Evolutionary conservation across 2,888 invertebrate genomes (phyloP).

Genomic region (Perizoma flavofasciatum): DNA sequence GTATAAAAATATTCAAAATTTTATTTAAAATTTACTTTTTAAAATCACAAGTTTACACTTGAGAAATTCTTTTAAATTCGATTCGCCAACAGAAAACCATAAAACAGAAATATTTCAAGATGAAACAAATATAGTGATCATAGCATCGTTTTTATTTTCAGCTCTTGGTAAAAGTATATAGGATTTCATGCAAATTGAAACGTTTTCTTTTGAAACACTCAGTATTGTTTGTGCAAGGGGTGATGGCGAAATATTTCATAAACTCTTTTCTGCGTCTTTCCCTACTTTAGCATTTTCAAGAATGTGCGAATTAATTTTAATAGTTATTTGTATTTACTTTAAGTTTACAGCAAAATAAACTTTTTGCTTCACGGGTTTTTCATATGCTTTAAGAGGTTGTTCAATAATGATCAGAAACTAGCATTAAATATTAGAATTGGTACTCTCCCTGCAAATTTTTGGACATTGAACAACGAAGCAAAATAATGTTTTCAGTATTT

Average conservation of each 20-base stretch:
- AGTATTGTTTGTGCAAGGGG: conserved; percentile 53
- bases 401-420: no score
- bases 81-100: no score
- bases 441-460: no score
- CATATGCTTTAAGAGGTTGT: neutral
- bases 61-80: no score
- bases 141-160: conserved; percentile 38
- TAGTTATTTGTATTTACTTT: no score
- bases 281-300: conserved; percentile 5
- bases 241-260: conserved; percentile 47
- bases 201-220: conserved; percentile 51
- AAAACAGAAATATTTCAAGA: neutral
- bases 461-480: no score
- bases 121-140: conserved; percentile 24
- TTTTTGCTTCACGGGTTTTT: neutral
- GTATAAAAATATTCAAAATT: no score
- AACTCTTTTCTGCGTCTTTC: conserved; percentile 43
- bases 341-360: no score
- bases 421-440: no score
- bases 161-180: conserved; percentile 44
- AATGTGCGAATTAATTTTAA: neutral
- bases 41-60: no score
- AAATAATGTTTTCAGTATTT: no score
- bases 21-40: no score
- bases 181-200: conserved; percentile 57